phyloP scores from a whole-genome alignment of 2,888 invertebrate species.

The Tetramorium bicarinatum region DNA sequence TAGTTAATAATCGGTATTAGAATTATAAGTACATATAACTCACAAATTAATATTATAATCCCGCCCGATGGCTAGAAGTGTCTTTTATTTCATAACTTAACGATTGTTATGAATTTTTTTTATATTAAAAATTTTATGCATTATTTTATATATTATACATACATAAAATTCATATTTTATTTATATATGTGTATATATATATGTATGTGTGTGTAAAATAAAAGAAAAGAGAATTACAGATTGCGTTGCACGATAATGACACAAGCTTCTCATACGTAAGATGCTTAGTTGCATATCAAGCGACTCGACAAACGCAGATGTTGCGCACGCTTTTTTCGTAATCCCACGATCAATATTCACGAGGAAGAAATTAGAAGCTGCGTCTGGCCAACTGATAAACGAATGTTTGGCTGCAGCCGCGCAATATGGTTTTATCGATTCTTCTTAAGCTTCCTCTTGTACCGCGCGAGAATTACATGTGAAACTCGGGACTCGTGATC shows the following conservation, averaged over 20 bases:
- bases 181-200: background rate
- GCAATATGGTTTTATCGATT: background rate
- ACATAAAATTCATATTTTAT: too few relatives aligned
- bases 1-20: background rate
- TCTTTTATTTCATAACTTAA: background rate
- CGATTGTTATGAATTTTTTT: background rate
- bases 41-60: background rate
- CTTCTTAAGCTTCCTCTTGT: background rate
- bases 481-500: background rate
- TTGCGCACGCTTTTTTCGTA: background rate
- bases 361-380: background rate
- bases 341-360: conserved; percentile 6
- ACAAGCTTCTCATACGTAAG: background rate
- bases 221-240: background rate
- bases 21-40: background rate
- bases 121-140: background rate
- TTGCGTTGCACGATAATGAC: background rate
- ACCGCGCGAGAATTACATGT: background rate
- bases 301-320: conserved; percentile 2
- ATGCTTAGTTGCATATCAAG: background rate
- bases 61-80: background rate
- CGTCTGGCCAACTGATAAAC: background rate
- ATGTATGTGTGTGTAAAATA: background rate
- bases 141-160: background rate
- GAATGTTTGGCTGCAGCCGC: background rate